Conservation (phyloP, 2,113 vertebrate genomes). For the Dolichallabes microphthalmus region DNA sequence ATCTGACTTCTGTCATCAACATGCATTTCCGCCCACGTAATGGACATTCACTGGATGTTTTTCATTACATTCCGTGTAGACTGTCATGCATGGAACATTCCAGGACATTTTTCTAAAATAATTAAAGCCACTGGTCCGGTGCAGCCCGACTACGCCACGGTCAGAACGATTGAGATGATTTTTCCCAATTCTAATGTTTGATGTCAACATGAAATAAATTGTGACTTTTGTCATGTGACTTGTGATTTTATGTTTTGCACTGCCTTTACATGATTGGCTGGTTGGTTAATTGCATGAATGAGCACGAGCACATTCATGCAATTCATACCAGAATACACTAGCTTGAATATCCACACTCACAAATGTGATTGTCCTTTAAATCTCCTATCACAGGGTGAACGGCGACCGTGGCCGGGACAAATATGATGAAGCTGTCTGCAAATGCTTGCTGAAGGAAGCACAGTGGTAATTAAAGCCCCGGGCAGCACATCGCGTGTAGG, state of each 20-base stretch:
- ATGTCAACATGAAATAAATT: neutral
- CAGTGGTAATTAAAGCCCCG: constrained; percentile 38
- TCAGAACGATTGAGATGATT: neutral
- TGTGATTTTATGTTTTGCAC: neutral
- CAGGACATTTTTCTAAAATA: neutral
- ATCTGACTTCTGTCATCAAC: neutral
- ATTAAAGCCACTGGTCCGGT: neutral
- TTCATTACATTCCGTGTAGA: neutral
- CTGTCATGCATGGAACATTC: neutral
- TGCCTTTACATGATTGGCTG: neutral
- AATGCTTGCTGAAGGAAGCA: constrained; percentile 33
- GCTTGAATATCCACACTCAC: neutral
- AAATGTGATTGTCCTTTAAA: constrained; percentile 20
- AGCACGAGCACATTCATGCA: neutral
- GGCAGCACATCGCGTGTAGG: constrained; percentile 41
- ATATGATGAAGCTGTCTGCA: constrained; percentile 39
- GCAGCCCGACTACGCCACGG: neutral
- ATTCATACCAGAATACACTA: neutral
- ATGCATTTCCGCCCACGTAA: neutral
- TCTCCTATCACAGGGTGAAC: constrained; percentile 7
- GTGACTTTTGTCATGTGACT: neutral
- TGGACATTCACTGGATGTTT: neutral
- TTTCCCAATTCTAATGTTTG: neutral
- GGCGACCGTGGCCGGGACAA: neutral
- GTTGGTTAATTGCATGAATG: neutral